Conservation (phyloP, 2,797 vertebrate genomes). For the Melopsittacus undulatus region DNA sequence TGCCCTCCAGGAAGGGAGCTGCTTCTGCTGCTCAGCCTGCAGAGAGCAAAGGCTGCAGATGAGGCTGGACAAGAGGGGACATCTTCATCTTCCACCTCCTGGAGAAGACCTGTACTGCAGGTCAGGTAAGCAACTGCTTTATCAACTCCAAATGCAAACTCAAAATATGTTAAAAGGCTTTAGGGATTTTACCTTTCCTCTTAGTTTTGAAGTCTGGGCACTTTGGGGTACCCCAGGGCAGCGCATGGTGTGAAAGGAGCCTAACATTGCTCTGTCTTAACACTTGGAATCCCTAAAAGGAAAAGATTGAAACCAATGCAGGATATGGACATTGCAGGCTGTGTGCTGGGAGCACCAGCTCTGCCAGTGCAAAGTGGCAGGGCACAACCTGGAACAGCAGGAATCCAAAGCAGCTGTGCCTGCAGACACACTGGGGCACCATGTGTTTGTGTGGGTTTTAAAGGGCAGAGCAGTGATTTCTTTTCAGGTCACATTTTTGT, state of each 20-base stretch:
- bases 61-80: background rate
- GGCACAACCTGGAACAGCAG: background rate
- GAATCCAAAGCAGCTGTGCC: background rate
- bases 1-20: background rate
- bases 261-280: background rate
- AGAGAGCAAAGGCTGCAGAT: no score
- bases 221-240: background rate
- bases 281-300: background rate
- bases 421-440: background rate
- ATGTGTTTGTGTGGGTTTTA: background rate
- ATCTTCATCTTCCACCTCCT: background rate
- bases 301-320: background rate
- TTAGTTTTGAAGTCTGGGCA: background rate
- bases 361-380: background rate
- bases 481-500: background rate
- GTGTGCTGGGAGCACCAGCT: accelerated
- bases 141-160: background rate
- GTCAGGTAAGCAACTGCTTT: background rate
- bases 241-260: background rate
- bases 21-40: background rate
- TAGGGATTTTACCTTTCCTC: accelerated
- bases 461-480: background rate
- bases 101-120: background rate
- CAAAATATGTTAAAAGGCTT: background rate
- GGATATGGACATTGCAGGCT: background rate